Evolutionary conservation across 2,888 invertebrate species (phyloP).

Genomic region (Pantelozetes paolii): DNA sequence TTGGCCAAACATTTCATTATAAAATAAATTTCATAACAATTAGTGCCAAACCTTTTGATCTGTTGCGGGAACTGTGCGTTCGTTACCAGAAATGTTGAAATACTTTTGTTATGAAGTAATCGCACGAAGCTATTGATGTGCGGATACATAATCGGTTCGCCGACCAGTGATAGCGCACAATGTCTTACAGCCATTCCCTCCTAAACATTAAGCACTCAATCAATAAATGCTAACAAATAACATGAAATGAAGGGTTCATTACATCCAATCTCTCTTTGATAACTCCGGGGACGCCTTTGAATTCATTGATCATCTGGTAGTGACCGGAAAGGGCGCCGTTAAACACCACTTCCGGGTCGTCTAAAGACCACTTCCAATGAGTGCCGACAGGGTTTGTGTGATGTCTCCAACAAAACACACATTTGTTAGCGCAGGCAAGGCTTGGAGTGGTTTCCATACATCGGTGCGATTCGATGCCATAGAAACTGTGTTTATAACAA

Average conservation of each 20-base stretch:
- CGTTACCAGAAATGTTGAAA: constrained; percentile 60
- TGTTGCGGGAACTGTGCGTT: constrained; percentile 62
- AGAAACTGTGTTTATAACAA: constrained; percentile 62
- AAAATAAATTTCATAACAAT: not conserved
- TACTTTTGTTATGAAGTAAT: constrained; percentile 56
- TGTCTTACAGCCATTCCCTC: constrained; percentile 58
- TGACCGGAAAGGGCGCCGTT: constrained; percentile 58
- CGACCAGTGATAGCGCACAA: constrained; percentile 60
- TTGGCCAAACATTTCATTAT: not conserved
- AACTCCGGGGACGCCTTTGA: constrained; percentile 60
- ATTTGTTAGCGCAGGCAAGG: constrained; percentile 61
- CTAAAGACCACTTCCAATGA: constrained; percentile 61
- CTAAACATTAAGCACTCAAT: not conserved
- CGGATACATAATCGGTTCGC: constrained; percentile 63
- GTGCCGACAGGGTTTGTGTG: constrained; percentile 59
- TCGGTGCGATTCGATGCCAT: constrained; percentile 60
- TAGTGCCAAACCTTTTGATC: constrained; percentile 52
- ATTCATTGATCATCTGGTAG: constrained; percentile 57
- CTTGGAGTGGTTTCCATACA: constrained; percentile 62
- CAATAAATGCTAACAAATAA: not conserved
- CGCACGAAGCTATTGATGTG: constrained; percentile 58
- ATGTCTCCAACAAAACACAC: constrained; percentile 61
- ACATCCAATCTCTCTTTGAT: constrained; percentile 53
- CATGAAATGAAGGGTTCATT: not conserved
- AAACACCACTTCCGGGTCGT: constrained; percentile 57